phyloP scores from a whole-genome alignment of 2,797 vertebrate genomes.

The Hypotaenidia philippensis region DNA sequence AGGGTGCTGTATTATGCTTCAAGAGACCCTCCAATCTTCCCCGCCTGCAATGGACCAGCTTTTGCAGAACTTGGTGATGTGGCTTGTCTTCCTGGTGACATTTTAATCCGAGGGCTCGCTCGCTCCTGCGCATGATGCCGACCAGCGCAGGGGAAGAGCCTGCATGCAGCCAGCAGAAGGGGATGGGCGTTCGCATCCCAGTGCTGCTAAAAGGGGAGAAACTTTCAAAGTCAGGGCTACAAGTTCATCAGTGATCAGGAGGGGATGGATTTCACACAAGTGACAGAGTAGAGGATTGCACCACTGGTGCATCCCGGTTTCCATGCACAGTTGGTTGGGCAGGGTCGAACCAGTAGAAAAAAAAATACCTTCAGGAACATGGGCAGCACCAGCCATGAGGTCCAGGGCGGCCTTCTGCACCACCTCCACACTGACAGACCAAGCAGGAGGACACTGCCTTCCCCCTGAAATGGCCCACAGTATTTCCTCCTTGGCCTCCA shows the following conservation, averaged over 20 bases:
- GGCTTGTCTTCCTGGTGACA: slow-evolving; percentile 38
- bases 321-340: not conserved
- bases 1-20: not conserved
- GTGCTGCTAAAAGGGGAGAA: not conserved
- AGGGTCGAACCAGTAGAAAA: not conserved
- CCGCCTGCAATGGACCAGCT: not conserved
- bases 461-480: not conserved
- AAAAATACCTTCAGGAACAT: not conserved
- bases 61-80: not conserved
- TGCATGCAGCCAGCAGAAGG: rapidly evolving
- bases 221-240: not conserved
- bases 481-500: not conserved
- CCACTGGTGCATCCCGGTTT: rapidly evolving
- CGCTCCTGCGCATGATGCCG: not conserved
- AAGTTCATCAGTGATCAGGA: not conserved
- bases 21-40: not conserved
- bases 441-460: not conserved
- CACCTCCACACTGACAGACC: rapidly evolving
- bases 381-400: rapidly evolving
- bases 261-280: not conserved
- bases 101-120: not conserved
- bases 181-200: rapidly evolving
- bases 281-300: not conserved
- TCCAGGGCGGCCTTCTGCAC: not conserved
- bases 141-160: not conserved